Base-by-base conservation (phyloP, 2,888 invertebrate species). In the Ophonus ardosiacus region DNA sequence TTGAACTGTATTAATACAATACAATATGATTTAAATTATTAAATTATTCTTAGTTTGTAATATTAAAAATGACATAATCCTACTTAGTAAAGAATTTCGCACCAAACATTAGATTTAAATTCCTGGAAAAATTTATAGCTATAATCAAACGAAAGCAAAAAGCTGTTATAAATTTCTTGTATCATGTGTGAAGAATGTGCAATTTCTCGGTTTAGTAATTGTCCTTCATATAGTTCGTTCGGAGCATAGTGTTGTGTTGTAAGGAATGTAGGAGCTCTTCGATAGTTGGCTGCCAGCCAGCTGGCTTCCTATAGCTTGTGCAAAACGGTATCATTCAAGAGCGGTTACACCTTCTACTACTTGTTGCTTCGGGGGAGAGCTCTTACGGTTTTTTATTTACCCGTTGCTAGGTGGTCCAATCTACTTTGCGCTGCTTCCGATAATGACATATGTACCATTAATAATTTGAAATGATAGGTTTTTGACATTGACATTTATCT, bases 141-240 rank as follows among this genome's bases (percentile, higher is more conserved):
- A 10, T 51, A 13, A 51, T 51, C 13, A 51, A 51, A 51, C 43
- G 43, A 13, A 51, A 51, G 43, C 61, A 15, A 61, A 61, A 61
- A 61, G 61, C 18, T n/a, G 17, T 18, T 61, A 31, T 31, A 61
- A 61, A 61, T 61, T 61, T 18, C 61, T 61, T 61, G 61, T 61
- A 61, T 61, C 21, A 18, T 51, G 43, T 51, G 13, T 51, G 43
- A 51, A 51, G 43, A 51, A 61, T 21, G 21, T 61, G 61, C 61
- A 61, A 61, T 61, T 61, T 61, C 61, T 61, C 21, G 21, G 17
- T 61, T 61, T 61, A 61, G 21, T 61, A 61, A 61, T 61, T 61
- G 61, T 61, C 61, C 61, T 61, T 61, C 61, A 61, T 61, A n/a
- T 18, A 61, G 61, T 18, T 17, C 61, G 61, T 61, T 17, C 13